Conservation (phyloP, 2,888 invertebrate species). For the Julus scanicus region DNA sequence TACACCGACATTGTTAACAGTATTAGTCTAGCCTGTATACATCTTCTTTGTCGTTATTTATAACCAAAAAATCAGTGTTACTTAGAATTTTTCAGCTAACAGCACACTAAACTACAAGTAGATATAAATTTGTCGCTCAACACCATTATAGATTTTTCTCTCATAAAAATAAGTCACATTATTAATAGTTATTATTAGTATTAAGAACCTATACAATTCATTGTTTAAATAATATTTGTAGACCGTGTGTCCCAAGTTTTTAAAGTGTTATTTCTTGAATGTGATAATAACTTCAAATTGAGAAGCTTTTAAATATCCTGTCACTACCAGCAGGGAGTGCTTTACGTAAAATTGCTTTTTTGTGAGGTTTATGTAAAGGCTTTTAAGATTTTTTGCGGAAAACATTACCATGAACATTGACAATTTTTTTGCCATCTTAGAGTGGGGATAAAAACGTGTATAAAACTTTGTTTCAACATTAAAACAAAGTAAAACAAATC, state of each 20-base stretch:
- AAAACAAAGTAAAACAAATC: background rate
- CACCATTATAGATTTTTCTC: too few relatives aligned
- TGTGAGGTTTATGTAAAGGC: background rate
- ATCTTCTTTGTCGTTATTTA: too few relatives aligned
- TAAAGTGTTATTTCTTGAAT: background rate
- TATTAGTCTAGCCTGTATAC: too few relatives aligned
- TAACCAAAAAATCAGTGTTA: too few relatives aligned
- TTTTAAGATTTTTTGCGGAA: background rate
- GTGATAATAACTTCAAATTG: background rate
- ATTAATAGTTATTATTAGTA: too few relatives aligned
- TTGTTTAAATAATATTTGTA: too few relatives aligned
- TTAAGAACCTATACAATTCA: too few relatives aligned
- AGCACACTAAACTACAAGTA: too few relatives aligned
- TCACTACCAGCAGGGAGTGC: background rate
- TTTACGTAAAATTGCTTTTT: background rate
- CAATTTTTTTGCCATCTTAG: background rate
- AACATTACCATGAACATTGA: background rate
- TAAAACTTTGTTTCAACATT: background rate
- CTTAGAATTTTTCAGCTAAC: too few relatives aligned
- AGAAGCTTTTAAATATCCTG: background rate
- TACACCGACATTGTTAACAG: too few relatives aligned
- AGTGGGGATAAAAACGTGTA: background rate
- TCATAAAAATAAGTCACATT: too few relatives aligned
- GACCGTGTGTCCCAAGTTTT: background rate
- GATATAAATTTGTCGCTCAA: too few relatives aligned